Percentiles rank a stretch among this genome's conserved stretches.
Evolutionary conservation across 2,113 vertebrate species (phyloP).

Genomic region (Thinocorus orbignyianus): DNA sequence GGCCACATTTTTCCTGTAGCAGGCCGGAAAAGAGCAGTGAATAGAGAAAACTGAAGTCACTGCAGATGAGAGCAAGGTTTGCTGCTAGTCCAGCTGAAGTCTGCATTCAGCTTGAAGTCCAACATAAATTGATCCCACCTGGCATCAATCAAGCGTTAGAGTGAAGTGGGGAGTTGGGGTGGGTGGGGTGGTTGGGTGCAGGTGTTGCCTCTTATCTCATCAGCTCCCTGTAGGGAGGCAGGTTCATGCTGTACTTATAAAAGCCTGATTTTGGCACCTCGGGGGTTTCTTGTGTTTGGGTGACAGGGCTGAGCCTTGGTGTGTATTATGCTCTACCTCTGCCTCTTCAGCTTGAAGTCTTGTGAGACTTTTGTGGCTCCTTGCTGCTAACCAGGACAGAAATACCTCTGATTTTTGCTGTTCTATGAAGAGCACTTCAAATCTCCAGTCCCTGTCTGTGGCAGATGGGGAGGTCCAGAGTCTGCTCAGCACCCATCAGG

Average conservation of each 20-base stretch:
- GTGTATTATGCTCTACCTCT: fast-evolving
- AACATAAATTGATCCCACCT: neutral
- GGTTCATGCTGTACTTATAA: neutral
- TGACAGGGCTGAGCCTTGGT: neutral
- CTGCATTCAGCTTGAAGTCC: neutral
- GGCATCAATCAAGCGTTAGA: neutral
- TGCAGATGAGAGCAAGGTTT: neutral
- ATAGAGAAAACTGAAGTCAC: slow-evolving; percentile 14
- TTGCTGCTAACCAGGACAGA: neutral
- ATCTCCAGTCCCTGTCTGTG: neutral
- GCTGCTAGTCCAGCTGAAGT: neutral
- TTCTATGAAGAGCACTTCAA: neutral
- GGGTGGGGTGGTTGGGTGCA: neutral
- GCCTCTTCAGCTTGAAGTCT: neutral
- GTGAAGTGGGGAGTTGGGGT: neutral
- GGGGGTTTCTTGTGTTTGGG: fast-evolving
- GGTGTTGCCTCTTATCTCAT: neutral
- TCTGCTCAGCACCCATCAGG: neutral
- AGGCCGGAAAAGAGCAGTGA: neutral
- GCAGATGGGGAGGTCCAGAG: neutral
- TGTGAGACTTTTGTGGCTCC: neutral
- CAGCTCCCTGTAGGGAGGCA: neutral
- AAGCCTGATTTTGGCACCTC: fast-evolving
- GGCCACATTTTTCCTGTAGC: slow-evolving; percentile 43
- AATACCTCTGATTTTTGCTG: neutral